Base-by-base conservation (phyloP, 2,797 vertebrate genomes). In the Brachyalestes nurse region DNA sequence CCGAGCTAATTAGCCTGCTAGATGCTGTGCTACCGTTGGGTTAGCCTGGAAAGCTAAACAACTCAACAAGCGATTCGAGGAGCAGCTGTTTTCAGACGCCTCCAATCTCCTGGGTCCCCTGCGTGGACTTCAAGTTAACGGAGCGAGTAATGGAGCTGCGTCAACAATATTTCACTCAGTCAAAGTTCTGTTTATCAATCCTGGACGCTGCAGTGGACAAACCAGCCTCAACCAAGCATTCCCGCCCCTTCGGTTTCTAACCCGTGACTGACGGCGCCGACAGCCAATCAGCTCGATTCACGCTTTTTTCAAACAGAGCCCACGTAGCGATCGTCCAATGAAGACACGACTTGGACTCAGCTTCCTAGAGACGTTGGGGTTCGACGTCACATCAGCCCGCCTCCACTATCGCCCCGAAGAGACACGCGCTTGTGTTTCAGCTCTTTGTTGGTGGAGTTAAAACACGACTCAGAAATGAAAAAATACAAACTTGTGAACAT, bases 31-130 rank as follows among this genome's bases (percentile, higher is more conserved):
- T 69, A 13, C 21, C 70, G 80, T 86, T 79, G 86, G n/a, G 73
- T 85, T 91, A 92, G 91, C 91, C 80, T 53, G 1, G 34, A 72
- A 80, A 81, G 84, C 87, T 85, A 86, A 85, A 88, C 78, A 83
- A 81, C 83, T 6, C 70, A 86, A 86, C 61, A 77, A 55, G 51
- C 69, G 61, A 65, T 1, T 8, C 5, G 34, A 34, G 17, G 21
- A 49, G 21, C 66, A 23, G 40, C 17, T 75, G 23, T 38, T 69
- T 66, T 49, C 58, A 58, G 7, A 51, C 49, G 14, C 61, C 70
- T 19, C 71, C 51, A 28, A 47, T 74, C 51, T 38, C 47, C 40
- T 17, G n/a, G 2, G 47, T 51, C 61, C 71, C 23, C 13, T 19
- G 19, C 49, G 19, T 21, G 12, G 28, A 7, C 49, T 4, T 64